Evolutionary conservation across 2,113 vertebrate species (phyloP).

Genomic region (Ochotona princeps): DNA sequence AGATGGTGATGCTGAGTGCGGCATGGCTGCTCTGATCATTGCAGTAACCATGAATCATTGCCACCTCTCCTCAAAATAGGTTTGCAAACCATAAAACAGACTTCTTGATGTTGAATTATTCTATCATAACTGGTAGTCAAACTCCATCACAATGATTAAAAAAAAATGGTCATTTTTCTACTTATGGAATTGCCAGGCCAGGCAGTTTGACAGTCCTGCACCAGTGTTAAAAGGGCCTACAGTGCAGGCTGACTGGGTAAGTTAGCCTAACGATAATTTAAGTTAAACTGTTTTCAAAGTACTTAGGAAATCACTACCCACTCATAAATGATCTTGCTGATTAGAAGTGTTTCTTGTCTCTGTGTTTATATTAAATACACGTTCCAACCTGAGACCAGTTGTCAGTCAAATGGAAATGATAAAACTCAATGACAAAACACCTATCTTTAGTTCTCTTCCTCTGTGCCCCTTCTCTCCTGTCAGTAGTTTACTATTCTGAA

Average conservation of each 20-base stretch:
- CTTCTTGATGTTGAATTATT: not conserved
- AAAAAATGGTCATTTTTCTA: not conserved
- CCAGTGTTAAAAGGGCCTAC: not conserved
- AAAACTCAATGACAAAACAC: not conserved
- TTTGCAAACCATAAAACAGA: not conserved
- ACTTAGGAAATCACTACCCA: not conserved
- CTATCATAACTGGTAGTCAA: not conserved
- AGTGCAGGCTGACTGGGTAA: not conserved
- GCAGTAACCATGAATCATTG: not conserved
- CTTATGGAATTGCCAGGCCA: not conserved
- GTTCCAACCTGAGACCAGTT: not conserved
- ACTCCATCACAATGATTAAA: not conserved
- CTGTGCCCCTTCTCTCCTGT: not conserved
- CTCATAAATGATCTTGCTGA: not conserved
- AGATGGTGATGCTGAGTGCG: not conserved
- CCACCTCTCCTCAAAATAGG: not conserved
- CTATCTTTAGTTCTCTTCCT: not conserved
- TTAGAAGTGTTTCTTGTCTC: conserved; percentile 1
- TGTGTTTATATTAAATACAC: not conserved
- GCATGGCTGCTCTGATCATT: not conserved
- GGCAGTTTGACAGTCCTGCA: not conserved
- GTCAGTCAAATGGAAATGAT: not conserved
- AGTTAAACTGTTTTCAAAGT: not conserved
- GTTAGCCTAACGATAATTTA: not conserved
- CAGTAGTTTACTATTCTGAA: not conserved